Evolutionary conservation across 2,113 vertebrate genomes (phyloP).

Genomic region (Psettodes erumei): DNA sequence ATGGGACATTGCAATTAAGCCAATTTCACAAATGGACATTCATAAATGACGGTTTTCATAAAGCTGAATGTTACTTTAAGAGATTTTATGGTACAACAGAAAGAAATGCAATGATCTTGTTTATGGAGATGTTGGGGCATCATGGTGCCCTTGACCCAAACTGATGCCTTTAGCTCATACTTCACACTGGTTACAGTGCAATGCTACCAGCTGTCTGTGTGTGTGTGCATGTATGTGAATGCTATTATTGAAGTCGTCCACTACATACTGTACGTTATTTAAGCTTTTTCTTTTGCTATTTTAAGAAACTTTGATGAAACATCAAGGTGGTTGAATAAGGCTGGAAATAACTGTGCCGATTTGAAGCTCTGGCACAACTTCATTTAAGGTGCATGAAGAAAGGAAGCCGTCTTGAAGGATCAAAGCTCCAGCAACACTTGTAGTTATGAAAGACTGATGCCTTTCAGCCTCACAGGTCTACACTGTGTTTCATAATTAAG

Average conservation of each 20-base stretch:
- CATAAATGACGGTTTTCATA: too few species aligned
- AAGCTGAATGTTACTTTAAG: not conserved
- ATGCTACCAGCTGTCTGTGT: slow-evolving; percentile 16
- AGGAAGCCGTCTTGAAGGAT: not conserved
- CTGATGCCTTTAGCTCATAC: slow-evolving; percentile 23
- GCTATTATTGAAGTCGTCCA: not conserved
- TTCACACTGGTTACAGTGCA: slow-evolving; percentile 1
- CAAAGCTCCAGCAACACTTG: not conserved
- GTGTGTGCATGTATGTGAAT: not conserved
- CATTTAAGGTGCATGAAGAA: not conserved
- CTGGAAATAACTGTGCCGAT: too few species aligned
- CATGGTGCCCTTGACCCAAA: slow-evolving; percentile 5
- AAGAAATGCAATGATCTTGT: slow-evolving; percentile 1
- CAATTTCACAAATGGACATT: slow-evolving; percentile 15
- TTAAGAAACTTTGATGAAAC: not conserved
- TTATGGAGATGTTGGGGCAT: not conserved
- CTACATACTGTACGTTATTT: not conserved
- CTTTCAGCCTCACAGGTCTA: not conserved
- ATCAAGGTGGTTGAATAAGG: not conserved
- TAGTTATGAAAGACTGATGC: not conserved
- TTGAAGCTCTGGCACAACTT: not conserved
- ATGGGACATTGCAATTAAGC: not conserved
- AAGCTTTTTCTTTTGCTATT: not conserved
- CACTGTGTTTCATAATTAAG: not conserved
- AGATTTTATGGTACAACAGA: not conserved